Evolutionary conservation across 2,888 invertebrate species (phyloP).

Genomic region (Sarcophaga variegata): DNA sequence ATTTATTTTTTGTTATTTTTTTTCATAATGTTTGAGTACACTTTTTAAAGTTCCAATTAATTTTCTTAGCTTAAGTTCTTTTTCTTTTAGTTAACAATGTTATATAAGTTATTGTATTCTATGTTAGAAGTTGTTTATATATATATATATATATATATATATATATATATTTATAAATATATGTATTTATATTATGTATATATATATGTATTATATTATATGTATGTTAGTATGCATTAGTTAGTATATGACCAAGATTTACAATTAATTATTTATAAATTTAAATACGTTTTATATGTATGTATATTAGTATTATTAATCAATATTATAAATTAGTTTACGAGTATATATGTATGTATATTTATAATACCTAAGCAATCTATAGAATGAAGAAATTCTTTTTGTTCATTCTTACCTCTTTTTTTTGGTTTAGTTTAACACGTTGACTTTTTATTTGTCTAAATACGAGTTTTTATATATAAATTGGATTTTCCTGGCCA

Average conservation of each 20-base stretch:
- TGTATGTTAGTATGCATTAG: conserved; percentile 9
- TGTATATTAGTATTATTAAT: background rate
- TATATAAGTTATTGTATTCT: conserved; percentile 44
- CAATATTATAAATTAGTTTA: conserved; percentile 14
- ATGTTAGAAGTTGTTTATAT: background rate
- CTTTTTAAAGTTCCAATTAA: conserved; percentile 22
- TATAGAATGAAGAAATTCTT: conserved; percentile 16
- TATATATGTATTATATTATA: conserved; percentile 12
- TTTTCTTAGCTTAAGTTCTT: conserved; percentile 30
- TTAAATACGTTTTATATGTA: conserved; percentile 24
- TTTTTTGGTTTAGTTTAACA: conserved; percentile 14
- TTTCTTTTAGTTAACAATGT: conserved; percentile 64
- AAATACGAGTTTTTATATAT: conserved; percentile 87
- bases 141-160: conserved; percentile 15
- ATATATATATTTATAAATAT: conserved; percentile 36
- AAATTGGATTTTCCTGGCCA: conserved; percentile 99
- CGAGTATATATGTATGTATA: conserved; percentile 45
- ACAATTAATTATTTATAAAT: conserved; percentile 46
- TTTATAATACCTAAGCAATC: conserved; percentile 32
- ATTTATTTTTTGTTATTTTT: background rate
- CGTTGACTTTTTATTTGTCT: conserved; percentile 17
- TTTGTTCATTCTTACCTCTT: background rate
- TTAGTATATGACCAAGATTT: conserved; percentile 61
- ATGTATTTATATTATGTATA: conserved; percentile 35
- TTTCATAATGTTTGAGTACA: conserved; percentile 11